Evolutionary conservation across 2,888 invertebrate species (phyloP).

Genomic region (Camponotus fellah): DNA sequence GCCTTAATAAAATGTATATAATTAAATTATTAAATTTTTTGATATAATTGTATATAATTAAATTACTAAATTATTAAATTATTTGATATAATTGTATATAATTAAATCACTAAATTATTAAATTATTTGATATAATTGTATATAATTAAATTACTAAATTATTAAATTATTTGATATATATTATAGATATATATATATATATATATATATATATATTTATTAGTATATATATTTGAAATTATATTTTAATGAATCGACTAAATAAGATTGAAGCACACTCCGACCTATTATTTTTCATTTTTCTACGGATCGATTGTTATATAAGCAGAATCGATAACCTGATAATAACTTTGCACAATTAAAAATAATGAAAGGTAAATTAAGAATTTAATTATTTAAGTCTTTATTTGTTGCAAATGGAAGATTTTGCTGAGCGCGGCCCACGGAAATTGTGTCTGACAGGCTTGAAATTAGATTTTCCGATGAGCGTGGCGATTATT

Average conservation of each 20-base stretch:
- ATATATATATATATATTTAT: no score
- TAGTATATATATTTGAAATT: no score
- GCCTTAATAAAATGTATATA: background rate
- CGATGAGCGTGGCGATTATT: constrained; percentile 39
- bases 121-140: no score
- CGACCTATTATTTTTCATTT: background rate
- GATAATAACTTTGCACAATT: background rate
- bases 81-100: no score
- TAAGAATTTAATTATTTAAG: constrained; percentile 32
- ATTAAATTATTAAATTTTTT: background rate
- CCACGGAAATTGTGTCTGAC: constrained; percentile 29
- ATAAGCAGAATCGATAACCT: background rate
- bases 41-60: no score
- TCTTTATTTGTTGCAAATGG: constrained; percentile 16
- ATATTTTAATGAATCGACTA: background rate
- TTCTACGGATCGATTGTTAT: background rate
- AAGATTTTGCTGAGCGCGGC: background rate
- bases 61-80: no score
- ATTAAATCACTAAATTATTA: no score
- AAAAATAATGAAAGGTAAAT: background rate
- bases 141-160: no score
- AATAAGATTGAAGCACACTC: background rate
- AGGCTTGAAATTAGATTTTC: constrained; percentile 47
- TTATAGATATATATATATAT: no score
- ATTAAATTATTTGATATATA: no score